These are phyloP conservation scores for Octodon degus DNA, from an alignment of 2,113 vertebrate genomes.

Conservation along the genomic window DNA sequence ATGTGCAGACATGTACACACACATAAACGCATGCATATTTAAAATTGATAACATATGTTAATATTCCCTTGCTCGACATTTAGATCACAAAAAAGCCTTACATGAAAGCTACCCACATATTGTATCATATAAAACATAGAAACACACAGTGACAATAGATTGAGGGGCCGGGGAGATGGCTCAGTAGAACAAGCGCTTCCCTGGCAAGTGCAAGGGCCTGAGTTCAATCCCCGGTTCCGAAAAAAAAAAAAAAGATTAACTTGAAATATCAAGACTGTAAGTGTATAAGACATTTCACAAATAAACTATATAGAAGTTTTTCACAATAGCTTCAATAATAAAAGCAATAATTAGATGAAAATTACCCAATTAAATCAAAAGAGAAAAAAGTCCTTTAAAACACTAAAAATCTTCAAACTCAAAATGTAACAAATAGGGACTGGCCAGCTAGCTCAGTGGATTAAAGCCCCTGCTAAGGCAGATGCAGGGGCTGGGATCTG, in stretches of 20 bases:
- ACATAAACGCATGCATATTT: background rate
- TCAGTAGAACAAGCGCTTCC: no score
- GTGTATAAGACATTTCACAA: background rate
- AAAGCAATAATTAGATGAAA: constrained; percentile 38
- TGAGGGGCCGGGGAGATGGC: no score
- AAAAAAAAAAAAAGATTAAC: no score
- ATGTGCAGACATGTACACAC: background rate
- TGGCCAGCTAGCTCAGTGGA: no score
- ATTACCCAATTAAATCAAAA: constrained; percentile 35
- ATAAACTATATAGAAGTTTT: background rate
- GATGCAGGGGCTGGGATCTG: no score
- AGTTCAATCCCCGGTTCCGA: no score
- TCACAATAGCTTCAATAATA: background rate
- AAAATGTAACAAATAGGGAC: background rate
- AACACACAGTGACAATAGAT: background rate
- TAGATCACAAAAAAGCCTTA: background rate
- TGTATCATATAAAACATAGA: background rate
- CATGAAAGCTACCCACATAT: background rate
- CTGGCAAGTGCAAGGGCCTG: no score
- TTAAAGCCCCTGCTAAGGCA: no score
- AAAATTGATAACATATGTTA: background rate
- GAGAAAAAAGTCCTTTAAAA: constrained; percentile 36
- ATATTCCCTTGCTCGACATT: background rate
- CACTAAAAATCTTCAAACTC: background rate
- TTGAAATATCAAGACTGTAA: background rate